Base-by-base conservation (phyloP, 2,888 invertebrate genomes). In the Schizotus pectinicornis region DNA sequence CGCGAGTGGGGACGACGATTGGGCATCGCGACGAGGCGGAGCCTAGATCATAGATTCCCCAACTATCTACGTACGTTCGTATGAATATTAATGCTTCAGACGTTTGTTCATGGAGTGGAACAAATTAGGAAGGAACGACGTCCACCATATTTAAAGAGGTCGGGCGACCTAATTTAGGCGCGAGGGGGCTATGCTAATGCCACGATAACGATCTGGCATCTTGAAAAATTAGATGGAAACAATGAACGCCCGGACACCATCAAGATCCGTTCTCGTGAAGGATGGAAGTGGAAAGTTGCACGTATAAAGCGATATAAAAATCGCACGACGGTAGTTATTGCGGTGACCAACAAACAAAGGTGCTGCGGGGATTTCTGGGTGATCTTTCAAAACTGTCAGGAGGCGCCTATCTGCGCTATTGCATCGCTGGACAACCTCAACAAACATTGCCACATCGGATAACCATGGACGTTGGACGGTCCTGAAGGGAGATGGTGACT, bases 11-110 rank as follows among this genome's bases (percentile, higher is more conserved):
- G 41, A 35, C 42, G 42, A 36, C 42, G 49, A 56, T 48, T 48
- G 31, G 55, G 49, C 37, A 12, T 43, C 49, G 31, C 54, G 33
- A 56, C 34, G 36, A 43, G 55, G 55, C 48, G 55, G 55, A 43
- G 55, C 37, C 31, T 49, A 56, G 48, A 48, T 54, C 32, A 30
- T 42, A 42, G 42, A 42, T 42, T 42, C 42, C 30, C 11, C 9
- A 42, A 42, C 42, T 31, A 42, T 42, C 42, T 8, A 42, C 30
- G 32, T 14, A 39, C 11, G 30, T 14, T 11, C 11, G 30, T 42
- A 42, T 42, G 42, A 42, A 42, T 42, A 42, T 42, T 42, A 42
- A 42, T 42, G 42, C 11, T 3, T 6, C 11, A 35, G 36, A 2
- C 36, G 36, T 42, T 42, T 42, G 42, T 42, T 42, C 42, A 42